These are phyloP conservation scores for Schizothorax lantsangensis DNA, from an alignment of 2,797 vertebrate species.

Conservation along the genomic window DNA sequence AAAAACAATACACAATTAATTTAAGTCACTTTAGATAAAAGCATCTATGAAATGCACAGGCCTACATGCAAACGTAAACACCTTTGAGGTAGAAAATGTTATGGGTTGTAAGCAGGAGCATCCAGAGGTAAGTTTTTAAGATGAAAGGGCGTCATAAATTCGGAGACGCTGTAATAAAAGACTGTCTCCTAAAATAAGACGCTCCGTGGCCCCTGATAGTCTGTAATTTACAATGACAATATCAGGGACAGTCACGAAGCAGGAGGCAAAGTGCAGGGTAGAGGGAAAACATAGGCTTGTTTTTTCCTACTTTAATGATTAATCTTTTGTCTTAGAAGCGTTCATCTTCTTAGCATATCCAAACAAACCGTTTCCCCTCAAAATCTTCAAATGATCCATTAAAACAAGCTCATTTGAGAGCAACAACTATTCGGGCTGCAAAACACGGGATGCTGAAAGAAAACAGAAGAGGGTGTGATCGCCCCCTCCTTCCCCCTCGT, in stretches of 20 bases:
- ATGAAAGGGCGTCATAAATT: slow-evolving; percentile 70
- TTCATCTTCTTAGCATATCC: slow-evolving; percentile 77
- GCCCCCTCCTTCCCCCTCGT: slow-evolving; percentile 40
- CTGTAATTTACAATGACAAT: slow-evolving; percentile 86
- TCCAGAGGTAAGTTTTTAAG: slow-evolving; percentile 63
- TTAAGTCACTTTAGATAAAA: slow-evolving; percentile 8
- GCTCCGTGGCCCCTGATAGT: slow-evolving; percentile 70
- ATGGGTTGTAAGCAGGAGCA: slow-evolving; percentile 57
- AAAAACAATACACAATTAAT: not conserved
- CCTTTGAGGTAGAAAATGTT: slow-evolving; percentile 36
- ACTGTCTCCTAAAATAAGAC: slow-evolving; percentile 71
- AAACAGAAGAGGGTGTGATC: slow-evolving; percentile 47
- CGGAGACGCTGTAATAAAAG: slow-evolving; percentile 71
- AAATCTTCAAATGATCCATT: slow-evolving; percentile 68
- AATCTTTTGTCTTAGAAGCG: slow-evolving; percentile 76
- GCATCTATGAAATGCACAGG: not conserved
- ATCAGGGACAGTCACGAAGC: slow-evolving; percentile 71
- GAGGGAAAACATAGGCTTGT: slow-evolving; percentile 60
- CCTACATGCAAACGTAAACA: slow-evolving; percentile 21
- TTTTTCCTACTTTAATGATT: slow-evolving; percentile 62
- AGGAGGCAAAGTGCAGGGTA: slow-evolving; percentile 52
- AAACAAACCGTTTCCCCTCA: slow-evolving; percentile 70
- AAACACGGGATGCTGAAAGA: slow-evolving; percentile 47
- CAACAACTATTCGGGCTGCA: slow-evolving; percentile 29
- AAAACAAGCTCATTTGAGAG: slow-evolving; percentile 47